Evolutionary conservation across 2,797 vertebrate genomes (phyloP), one percentile per base, ranked within the genome.

Genomic region (Naso thynnoides): DNA sequence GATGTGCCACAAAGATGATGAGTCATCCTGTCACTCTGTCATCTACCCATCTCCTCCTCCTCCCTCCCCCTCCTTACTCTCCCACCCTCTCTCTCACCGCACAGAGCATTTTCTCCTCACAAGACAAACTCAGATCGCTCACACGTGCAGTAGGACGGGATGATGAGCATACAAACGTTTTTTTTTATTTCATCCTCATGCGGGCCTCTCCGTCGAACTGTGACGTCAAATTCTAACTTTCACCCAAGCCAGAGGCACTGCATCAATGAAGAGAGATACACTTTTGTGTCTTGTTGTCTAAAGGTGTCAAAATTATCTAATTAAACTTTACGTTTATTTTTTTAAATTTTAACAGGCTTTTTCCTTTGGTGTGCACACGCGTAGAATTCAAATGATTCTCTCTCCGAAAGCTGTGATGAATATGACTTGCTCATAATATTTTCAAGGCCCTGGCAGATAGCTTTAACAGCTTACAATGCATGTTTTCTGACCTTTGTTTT

Each of bases 401-500:
- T 62, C 41, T 47, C 49, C 36, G 44, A 78, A 60, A 69, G 73
- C 72, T 8, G 14, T 67, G 80, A 76, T 82, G 75, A 75, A 86
- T 81, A 70, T 81, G 86, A 89, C 87, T 79, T 16, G 62, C 85
- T 81, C 70, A 38, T 88, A 83, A 85, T 80, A 75, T 90, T 84
- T 73, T 69, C 71, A 14, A 67, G 67, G 61, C 82, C 70, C 57
- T 16, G 66, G 79, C 70, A 63, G 82, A 89, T 84, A 71, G 82
- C 87, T 83, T 41, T 53, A 71, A 55, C 57, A 29, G 74, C 85
- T 86, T 61, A 61, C 73, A 41, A 6, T 70, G 80, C 86, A 59
- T 84, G 87, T 89, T 85, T 84, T 44, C 67, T 90, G 90, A 93
- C 92, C 92, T 86, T 83, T 82, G 84, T 89, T 93, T 91, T 91